A percentile compares a stretch with the other conserved stretches of the same genome.
Conservation (phyloP, 2,888 invertebrate genomes). For the Acleris holmiana region DNA sequence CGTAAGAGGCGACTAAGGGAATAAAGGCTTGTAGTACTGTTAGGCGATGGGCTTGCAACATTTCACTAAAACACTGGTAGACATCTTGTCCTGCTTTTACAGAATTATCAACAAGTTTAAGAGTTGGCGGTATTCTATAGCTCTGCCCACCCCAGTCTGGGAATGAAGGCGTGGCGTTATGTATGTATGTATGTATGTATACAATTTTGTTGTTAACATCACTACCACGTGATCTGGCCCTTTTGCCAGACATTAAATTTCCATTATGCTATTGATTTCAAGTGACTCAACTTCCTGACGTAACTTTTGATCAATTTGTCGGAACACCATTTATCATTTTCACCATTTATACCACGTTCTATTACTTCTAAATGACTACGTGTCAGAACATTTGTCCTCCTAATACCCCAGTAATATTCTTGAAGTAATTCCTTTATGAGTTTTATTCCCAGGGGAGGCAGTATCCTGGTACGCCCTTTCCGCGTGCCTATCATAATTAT, state of each 20-base stretch:
- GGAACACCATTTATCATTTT: conserved; percentile 28
- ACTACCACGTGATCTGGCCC: not conserved
- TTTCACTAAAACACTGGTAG: no score
- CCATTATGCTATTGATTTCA: conserved; percentile 18
- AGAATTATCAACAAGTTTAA: no score
- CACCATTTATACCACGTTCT: conserved; percentile 6
- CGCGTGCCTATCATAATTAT: conserved; percentile 31
- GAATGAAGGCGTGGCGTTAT: no score
- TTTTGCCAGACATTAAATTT: not conserved
- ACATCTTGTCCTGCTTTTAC: no score
- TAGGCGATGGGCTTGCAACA: no score
- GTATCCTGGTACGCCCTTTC: conserved; percentile 37
- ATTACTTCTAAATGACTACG: conserved; percentile 27
- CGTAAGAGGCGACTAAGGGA: no score
- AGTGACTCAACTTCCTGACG: conserved; percentile 5
- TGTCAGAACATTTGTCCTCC: conserved; percentile 28
- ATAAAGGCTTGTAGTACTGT: no score
- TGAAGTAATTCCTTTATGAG: conserved; percentile 27
- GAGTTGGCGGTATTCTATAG: no score
- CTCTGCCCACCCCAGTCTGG: no score
- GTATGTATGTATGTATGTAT: no score
- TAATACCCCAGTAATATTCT: conserved; percentile 26
- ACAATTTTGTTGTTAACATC: no score
- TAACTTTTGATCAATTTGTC: conserved; percentile 23
- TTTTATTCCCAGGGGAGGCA: conserved; percentile 31